Evolutionary conservation across 2,113 vertebrate species (phyloP).

Genomic region (Rhea americana): DNA sequence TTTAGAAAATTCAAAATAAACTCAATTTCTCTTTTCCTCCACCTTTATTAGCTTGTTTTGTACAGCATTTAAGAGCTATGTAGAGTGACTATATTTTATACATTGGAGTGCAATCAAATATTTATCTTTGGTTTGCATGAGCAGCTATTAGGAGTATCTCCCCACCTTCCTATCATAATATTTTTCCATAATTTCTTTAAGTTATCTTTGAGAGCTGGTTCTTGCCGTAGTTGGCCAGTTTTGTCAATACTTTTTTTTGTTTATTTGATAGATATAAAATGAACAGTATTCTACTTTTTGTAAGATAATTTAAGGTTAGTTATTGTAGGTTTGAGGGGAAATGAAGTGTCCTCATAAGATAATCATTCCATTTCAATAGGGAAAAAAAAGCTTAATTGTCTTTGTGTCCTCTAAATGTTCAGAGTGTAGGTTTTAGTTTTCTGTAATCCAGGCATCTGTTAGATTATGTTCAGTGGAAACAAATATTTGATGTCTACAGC

Average conservation of each 20-base stretch:
- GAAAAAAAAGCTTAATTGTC: not conserved
- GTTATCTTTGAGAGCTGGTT: not conserved
- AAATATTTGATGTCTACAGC: not conserved
- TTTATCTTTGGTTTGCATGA: not conserved
- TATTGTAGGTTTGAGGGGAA: not conserved
- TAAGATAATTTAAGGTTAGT: not conserved
- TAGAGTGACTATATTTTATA: not conserved
- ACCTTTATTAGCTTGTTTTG: not conserved
- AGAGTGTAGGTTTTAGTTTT: not conserved
- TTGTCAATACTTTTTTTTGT: not conserved
- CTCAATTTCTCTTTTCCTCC: not conserved
- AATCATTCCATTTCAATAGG: not conserved
- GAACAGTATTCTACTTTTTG: not conserved
- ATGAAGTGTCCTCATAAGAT: not conserved
- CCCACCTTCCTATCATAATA: not conserved
- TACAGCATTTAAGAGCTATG: not conserved
- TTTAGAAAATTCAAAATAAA: not conserved
- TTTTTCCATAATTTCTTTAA: not conserved
- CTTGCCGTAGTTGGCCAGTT: not conserved
- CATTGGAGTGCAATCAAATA: not conserved
- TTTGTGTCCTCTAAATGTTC: not conserved
- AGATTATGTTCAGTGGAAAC: not conserved
- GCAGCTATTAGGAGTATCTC: not conserved
- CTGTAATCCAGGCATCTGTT: not conserved
- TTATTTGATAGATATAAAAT: not conserved